phyloP scores from a whole-genome alignment of 2,888 invertebrate species.

The Drosophila infuscata region DNA sequence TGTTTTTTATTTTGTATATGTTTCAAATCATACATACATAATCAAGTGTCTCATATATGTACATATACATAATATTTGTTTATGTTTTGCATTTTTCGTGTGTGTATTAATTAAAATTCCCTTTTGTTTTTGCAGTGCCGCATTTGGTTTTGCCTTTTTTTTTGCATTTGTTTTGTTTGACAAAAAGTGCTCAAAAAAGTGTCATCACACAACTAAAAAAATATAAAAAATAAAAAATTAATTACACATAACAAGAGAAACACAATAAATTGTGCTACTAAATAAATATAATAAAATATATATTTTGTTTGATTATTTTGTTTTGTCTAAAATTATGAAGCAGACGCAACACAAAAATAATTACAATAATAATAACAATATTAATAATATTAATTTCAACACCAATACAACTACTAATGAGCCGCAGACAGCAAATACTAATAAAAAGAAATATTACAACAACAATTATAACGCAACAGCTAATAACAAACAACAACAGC shows the following conservation, averaged over 20 bases:
- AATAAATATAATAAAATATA: constrained; percentile 22
- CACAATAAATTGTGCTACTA: constrained; percentile 30
- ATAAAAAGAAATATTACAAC: constrained; percentile 60
- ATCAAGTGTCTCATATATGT: constrained; percentile 9
- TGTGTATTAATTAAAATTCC: constrained; percentile 37
- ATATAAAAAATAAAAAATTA: background rate
- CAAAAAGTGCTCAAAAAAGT: constrained; percentile 33
- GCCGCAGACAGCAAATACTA: constrained; percentile 55
- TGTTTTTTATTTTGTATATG: constrained; percentile 1
- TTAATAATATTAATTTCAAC: constrained; percentile 62
- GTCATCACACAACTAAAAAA: constrained; percentile 4
- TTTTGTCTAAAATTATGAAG: constrained; percentile 79
- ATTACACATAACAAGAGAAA: constrained; percentile 4
- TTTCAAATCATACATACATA: constrained; percentile 6
- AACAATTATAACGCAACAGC: constrained; percentile 47
- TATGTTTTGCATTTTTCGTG: constrained; percentile 12
- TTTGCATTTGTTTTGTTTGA: constrained; percentile 53
- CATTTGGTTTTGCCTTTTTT: constrained; percentile 12
- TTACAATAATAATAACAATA: constrained; percentile 64
- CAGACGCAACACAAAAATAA: constrained; percentile 75
- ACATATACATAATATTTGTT: constrained; percentile 17
- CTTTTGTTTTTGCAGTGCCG: constrained; percentile 53
- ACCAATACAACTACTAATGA: constrained; percentile 54
- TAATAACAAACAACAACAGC: constrained; percentile 46
- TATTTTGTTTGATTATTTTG: constrained; percentile 36